Evolutionary conservation across 2,113 vertebrate species (phyloP).

Genomic region (Ptychochromis oligacanthus): DNA sequence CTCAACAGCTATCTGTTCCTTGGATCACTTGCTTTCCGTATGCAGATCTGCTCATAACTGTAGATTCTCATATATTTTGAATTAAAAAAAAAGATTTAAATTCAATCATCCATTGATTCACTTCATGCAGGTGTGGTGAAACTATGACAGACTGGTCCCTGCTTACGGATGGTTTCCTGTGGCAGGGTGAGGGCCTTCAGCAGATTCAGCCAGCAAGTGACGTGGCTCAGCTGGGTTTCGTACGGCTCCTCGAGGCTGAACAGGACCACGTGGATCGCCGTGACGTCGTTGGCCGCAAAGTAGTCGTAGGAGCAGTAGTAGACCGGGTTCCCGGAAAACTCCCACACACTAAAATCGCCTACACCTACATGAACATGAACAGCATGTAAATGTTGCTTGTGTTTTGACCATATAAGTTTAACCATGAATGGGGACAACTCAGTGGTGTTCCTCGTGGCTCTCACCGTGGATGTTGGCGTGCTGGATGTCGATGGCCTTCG

Average conservation of each 20-base stretch:
- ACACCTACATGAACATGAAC: slow-evolving; percentile 79
- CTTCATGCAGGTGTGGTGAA: no score
- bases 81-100: not conserved
- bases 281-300: slow-evolving; percentile 93
- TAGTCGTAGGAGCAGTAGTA: slow-evolving; percentile 97
- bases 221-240: slow-evolving; percentile 94
- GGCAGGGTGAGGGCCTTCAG: slow-evolving; percentile 91
- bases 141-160: not conserved
- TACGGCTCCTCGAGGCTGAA: slow-evolving; percentile 97
- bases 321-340: slow-evolving; percentile 96
- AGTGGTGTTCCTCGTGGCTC: rapidly evolving
- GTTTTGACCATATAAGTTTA: not conserved
- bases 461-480: slow-evolving; percentile 86
- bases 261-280: slow-evolving; percentile 89
- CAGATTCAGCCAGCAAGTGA: slow-evolving; percentile 97
- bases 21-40: not conserved
- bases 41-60: not conserved
- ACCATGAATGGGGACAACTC: not conserved
- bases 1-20: not conserved
- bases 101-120: no score
- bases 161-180: slow-evolving; percentile 89
- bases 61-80: not conserved
- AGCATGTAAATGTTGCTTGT: not conserved
- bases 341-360: slow-evolving; percentile 97
- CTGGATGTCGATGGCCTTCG: slow-evolving; percentile 91